Evolutionary conservation across 2,113 vertebrate species (phyloP).

Genomic region (Silurus meridionalis): DNA sequence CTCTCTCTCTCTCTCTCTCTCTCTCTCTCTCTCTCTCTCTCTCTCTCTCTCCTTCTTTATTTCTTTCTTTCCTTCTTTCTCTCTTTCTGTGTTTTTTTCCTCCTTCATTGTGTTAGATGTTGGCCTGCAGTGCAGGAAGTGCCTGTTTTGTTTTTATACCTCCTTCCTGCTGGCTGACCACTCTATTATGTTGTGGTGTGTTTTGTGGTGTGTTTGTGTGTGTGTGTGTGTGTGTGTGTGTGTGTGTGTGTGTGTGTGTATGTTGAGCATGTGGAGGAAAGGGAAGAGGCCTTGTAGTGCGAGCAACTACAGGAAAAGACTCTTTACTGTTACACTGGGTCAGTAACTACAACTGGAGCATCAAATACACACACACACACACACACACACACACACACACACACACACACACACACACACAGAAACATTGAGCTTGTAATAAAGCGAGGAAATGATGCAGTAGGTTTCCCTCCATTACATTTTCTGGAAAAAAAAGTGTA

Average conservation of each 20-base stretch:
- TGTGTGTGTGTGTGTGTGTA: not conserved
- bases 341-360: conserved; percentile 14
- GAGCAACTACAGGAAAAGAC: conserved; percentile 19
- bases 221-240: not conserved
- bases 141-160: conserved; percentile 25
- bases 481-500: not conserved
- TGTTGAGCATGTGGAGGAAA: conserved; percentile 18
- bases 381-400: conserved; percentile 15
- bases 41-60: not conserved
- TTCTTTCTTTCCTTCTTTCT: too few species aligned
- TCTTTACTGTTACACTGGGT: conserved; percentile 10
- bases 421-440: not conserved
- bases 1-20: not conserved
- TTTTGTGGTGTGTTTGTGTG: not conserved
- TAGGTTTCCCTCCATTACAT: not conserved
- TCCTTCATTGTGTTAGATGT: conserved; percentile 27
- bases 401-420: conserved; percentile 23
- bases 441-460: not conserved
- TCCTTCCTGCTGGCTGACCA: conserved; percentile 28
- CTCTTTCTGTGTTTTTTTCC: not conserved
- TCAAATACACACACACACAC: not conserved
- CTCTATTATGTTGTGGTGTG: conserved; percentile 22
- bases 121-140: conserved; percentile 27
- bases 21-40: not conserved
- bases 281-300: conserved; percentile 14